Evolutionary conservation across 2,888 invertebrate species (phyloP).

Genomic region (Phymatocera aterrima): DNA sequence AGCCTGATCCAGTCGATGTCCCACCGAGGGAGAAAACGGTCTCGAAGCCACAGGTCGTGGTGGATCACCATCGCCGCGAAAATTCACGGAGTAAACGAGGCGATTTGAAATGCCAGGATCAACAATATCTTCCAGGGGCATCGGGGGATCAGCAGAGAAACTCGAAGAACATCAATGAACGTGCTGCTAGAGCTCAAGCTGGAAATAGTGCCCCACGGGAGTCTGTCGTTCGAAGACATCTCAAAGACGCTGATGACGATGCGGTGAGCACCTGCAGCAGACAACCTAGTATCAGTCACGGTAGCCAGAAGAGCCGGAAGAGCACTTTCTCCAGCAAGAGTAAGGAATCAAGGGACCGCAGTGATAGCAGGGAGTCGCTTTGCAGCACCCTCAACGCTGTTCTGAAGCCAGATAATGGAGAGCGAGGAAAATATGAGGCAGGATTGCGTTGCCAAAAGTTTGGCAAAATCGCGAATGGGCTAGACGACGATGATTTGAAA

Average conservation of each 20-base stretch:
- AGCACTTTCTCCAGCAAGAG: background rate
- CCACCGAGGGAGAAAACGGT: background rate
- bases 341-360: background rate
- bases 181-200: background rate
- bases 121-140: background rate
- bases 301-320: slow-evolving; percentile 5
- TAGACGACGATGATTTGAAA: slow-evolving; percentile 49
- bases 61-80: background rate
- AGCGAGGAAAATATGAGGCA: background rate
- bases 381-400: slow-evolving; percentile 38
- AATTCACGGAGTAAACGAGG: background rate
- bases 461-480: slow-evolving; percentile 49
- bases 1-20: background rate
- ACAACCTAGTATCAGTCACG: background rate
- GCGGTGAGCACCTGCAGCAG: slow-evolving; percentile 33
- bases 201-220: background rate
- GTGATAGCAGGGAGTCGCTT: slow-evolving; percentile 33
- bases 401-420: background rate
- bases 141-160: background rate
- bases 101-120: background rate
- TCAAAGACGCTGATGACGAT: background rate
- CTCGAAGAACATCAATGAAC: background rate
- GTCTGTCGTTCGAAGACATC: background rate
- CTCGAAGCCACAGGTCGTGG: background rate
- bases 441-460: slow-evolving; percentile 17